Percentiles rank a stretch among this genome's conserved stretches.
phyloP scores from a whole-genome alignment of 2,797 vertebrate genomes.

The Pteronotus mesoamericanus region DNA sequence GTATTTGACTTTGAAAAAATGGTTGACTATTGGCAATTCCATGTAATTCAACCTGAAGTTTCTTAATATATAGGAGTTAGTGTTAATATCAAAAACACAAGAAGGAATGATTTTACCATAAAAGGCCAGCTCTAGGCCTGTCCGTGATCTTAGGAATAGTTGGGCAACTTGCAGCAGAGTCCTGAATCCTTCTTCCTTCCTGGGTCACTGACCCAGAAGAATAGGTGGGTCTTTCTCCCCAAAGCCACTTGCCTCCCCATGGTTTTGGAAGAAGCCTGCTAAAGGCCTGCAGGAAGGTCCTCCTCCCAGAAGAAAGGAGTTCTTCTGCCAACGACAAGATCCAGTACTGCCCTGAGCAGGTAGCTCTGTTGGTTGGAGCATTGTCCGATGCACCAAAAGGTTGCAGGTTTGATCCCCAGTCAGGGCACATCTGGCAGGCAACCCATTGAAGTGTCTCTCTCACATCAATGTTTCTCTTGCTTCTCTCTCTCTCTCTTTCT shows the following conservation, averaged over 20 bases:
- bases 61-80: background rate
- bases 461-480: no score
- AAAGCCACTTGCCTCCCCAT: background rate
- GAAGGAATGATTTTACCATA: background rate
- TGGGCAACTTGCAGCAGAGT: background rate
- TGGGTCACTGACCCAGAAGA: background rate
- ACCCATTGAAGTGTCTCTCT: no score
- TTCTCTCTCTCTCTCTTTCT: no score
- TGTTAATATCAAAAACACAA: background rate
- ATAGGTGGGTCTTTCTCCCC: background rate
- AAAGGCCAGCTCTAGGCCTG: background rate
- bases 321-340: background rate
- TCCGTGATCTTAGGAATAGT: background rate
- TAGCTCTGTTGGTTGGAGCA: no score
- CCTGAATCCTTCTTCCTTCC: background rate
- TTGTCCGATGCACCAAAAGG: no score
- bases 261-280: background rate
- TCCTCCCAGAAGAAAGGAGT: background rate
- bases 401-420: no score
- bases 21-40: background rate
- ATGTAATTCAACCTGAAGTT: background rate
- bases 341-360: no score
- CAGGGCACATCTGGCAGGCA: no score
- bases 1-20: background rate
- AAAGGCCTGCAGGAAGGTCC: background rate